Evolutionary conservation across 2,797 vertebrate genomes (phyloP), one percentile per base, ranked within the genome.

Genomic region (Rhynchonycteris naso): DNA sequence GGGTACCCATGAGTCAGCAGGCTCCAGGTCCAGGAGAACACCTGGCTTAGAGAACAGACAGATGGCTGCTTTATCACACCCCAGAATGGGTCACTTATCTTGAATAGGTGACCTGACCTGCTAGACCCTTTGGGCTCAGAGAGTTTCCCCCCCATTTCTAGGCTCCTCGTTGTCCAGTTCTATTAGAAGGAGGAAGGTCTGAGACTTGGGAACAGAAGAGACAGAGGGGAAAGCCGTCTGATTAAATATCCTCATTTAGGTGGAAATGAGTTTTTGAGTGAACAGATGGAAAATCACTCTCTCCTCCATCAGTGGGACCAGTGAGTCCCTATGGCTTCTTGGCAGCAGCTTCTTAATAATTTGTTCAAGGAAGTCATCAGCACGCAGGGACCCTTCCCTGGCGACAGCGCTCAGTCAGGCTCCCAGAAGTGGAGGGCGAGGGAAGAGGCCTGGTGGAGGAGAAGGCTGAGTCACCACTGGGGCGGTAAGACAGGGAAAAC

Each of bases 211-310:
- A 94, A 5, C 24, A 38, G 13, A 78, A 59, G 78, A 94, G 89
- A 90, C 38, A 63, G 63, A 72, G 83, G 26, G 33, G 26, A 33
- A 87, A 63, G 35, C 58, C 80, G 58, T 79, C 72, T 88, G 84
- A 93, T 96, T 96, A 96, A 81, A 92, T 54, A 71, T 68, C 85
- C 52, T 95, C 69, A 69, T 93, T 93, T 90, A 85, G 74, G 78
- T 15, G 38, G 84, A 97, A 96, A 94, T 92, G 94, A 89, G 88
- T 79, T 93, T 97, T 90, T 85, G 78, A 95, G 75, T 28, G 58
- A 96, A 89, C 96, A 97, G 92, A 95, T 96, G 95, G 95, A 91
- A 96, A 96, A 88, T 43, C 63, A 66, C 80, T 91, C 76, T 95
- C 69, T 85, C 24, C 12, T 54, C 52, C 24, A 18, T 86, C 91